Percentiles rank a stretch among this genome's conserved stretches.
Evolutionary conservation across 92 coral and sea anemone species (phyloP).

Genomic region (Zoanthus gigantus): DNA sequence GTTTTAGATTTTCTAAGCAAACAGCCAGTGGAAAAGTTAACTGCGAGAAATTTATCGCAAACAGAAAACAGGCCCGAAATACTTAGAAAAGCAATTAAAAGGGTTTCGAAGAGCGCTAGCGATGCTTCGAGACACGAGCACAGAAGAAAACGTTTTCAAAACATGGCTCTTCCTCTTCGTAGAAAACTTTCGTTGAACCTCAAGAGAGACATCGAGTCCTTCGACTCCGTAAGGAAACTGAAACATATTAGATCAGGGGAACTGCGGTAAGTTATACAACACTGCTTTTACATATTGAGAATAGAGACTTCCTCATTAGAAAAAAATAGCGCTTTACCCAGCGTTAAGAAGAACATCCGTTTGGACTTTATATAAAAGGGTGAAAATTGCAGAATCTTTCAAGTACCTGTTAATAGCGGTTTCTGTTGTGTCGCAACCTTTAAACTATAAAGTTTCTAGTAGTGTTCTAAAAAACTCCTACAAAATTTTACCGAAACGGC

Average conservation of each 20-base stretch:
- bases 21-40: conserved; percentile 80
- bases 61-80: conserved; percentile 68
- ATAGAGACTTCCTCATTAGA: not conserved
- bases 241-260: conserved; percentile 37
- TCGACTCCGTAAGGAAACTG: conserved; percentile 63
- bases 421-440: not conserved
- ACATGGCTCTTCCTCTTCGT: conserved; percentile 83
- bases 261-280: conserved; percentile 55
- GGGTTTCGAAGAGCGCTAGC: conserved; percentile 84
- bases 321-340: not conserved
- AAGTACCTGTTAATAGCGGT: conserved; percentile 27
- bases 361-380: too few species aligned
- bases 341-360: not conserved
- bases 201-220: conserved; percentile 85
- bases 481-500: not conserved
- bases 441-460: not conserved
- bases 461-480: not conserved
- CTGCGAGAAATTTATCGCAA: conserved; percentile 77
- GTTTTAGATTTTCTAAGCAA: conserved; percentile 85
- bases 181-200: conserved; percentile 87
- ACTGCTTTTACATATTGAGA: not conserved
- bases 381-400: not conserved
- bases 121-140: conserved; percentile 85
- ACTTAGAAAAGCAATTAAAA: conserved; percentile 54
- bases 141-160: conserved; percentile 77